Percentiles rank a stretch among this genome's conserved stretches.
Evolutionary conservation across 1,140 invertebrate genomes (phyloP).

Genomic region (Psix sp.): DNA sequence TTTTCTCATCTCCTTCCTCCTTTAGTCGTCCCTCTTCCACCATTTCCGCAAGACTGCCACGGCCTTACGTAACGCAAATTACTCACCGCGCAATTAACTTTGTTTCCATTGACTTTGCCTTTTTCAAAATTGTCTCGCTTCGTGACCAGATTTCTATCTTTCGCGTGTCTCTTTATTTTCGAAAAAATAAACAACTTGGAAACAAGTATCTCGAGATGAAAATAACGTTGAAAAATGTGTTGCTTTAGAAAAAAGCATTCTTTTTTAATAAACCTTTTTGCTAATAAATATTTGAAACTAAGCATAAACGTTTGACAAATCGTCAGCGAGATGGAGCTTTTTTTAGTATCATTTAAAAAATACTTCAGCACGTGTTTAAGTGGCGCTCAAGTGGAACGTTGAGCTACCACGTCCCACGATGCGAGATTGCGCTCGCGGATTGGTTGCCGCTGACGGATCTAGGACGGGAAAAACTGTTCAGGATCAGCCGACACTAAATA

Average conservation of each 20-base stretch:
- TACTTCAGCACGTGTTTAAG: constrained; percentile 49
- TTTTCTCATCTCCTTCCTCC: constrained; percentile 9
- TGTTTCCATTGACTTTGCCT: no score
- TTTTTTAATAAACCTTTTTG: no score
- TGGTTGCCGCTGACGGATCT: constrained; percentile 43
- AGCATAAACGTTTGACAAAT: constrained; percentile 3
- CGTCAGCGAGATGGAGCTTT: constrained; percentile 39
- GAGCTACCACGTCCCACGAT: constrained; percentile 57
- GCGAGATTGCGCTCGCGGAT: constrained; percentile 38
- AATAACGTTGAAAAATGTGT: no score
- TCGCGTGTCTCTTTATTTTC: no score
- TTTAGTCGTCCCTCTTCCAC: constrained; percentile 1
- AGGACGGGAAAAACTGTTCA: constrained; percentile 42
- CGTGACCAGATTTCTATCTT: no score
- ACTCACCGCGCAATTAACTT: constrained; percentile 30
- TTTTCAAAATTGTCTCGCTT: no score
- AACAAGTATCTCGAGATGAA: no score
- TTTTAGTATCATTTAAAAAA: constrained; percentile 38
- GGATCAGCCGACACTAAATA: constrained; percentile 26
- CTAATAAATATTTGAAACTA: no score
- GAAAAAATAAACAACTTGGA: no score
- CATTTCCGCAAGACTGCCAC: constrained; percentile 15
- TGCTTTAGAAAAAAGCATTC: no score
- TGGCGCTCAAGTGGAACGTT: constrained; percentile 59
- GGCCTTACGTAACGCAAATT: constrained; percentile 39